Base-by-base conservation (phyloP, 2,113 vertebrate species). In the Podilymbus podiceps region DNA sequence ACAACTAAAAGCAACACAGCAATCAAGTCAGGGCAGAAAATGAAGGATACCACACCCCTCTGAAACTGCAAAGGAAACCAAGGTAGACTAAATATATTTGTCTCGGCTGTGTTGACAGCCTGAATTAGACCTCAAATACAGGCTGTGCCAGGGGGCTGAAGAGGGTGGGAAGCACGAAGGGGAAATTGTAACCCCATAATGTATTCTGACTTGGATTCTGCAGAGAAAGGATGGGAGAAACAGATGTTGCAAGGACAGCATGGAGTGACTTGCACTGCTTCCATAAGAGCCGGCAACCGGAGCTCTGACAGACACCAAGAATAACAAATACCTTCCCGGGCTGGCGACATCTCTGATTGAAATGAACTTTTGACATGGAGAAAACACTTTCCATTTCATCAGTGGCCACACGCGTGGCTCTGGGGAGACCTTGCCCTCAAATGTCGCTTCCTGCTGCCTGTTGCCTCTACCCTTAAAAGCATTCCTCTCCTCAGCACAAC, bases 1-100 rank as follows among this genome's bases (percentile, higher is more conserved):
- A 92, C 72, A 87, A 68, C 44, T 47, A 64, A 89, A 92, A 95
- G 62, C n/a, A 93, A 76, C 66, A 67, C 42, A 4, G 16, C 78
- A 69, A 87, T 87, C 86, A 88, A 21, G 79, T 21, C 0, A 1
- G 33, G 69, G 46, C 40, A 88, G 50, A 77, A 91, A 88, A 89
- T 9, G 42, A 91, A 89, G 13, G 20, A 68, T 62, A 89, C 30
- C 76, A 72, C 96, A 90, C 53, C 88, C 49, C 30, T 21, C 40
- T 38, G 69, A 85, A 87, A 85, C 31, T 15, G 69, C 64, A 72
- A 76, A 89, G 83, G 83, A 94, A 88, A 86, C 83, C 28, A 90
- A 94, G 89, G 93, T 60, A 89, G 64, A 62, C 73, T 68, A 89
- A 85, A 93, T 78, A n/a, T 46, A 81, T 93, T 81, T 90, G 28